Evolutionary conservation across 2,113 vertebrate genomes (phyloP).

Genomic region (Corapipo altera): DNA sequence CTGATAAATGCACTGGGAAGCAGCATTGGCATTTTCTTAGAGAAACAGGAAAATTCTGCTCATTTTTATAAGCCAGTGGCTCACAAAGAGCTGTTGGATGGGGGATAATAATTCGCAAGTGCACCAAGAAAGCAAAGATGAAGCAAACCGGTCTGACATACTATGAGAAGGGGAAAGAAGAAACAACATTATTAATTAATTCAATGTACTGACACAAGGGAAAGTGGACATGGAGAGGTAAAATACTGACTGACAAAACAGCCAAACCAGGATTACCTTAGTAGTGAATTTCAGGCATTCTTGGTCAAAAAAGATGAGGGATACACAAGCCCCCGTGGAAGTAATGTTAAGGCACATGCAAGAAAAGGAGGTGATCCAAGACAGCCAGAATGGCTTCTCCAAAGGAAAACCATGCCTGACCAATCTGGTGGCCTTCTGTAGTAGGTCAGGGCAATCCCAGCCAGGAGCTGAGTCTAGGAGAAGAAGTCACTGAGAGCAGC

Average conservation of each 20-base stretch:
- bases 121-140: background rate
- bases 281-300: background rate
- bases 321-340: background rate
- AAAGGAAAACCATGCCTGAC: background rate
- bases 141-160: background rate
- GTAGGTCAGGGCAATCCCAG: background rate
- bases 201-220: background rate
- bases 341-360: background rate
- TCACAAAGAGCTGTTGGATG: background rate
- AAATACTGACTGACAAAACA: background rate
- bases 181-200: background rate
- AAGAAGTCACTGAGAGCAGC: background rate
- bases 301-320: background rate
- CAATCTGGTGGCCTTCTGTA: background rate
- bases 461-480: background rate
- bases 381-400: background rate
- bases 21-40: background rate
- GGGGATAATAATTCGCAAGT: background rate
- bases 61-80: background rate
- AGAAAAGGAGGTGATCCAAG: background rate
- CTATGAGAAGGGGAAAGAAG: background rate
- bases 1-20: background rate
- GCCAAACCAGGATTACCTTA: background rate
- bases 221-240: background rate
- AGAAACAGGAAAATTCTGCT: background rate